These are phyloP conservation scores for Hypercompe scribonia DNA, from an alignment of 2,888 invertebrate species.

Conservation along the genomic window DNA sequence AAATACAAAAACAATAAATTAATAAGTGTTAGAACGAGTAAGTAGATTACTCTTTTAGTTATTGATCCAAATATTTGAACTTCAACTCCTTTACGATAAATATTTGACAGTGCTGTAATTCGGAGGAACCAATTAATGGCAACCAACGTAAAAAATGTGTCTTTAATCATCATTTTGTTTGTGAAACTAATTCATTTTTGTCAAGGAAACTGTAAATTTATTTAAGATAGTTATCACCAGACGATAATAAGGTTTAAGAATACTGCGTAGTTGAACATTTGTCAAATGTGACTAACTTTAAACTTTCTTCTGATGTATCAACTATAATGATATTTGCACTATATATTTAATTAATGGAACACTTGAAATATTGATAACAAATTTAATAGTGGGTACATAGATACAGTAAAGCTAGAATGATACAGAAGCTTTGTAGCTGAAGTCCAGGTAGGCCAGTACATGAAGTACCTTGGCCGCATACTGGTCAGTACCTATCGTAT, in stretches of 20 bases:
- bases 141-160: constrained; percentile 29
- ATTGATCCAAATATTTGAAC: constrained; percentile 23
- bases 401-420: no score
- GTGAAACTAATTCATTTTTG: neutral
- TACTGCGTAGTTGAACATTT: neutral
- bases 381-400: no score
- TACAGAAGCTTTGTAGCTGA: no score
- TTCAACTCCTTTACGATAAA: constrained; percentile 23
- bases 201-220: neutral
- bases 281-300: neutral
- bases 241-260: neutral
- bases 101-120: constrained; percentile 28
- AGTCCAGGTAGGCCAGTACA: no score
- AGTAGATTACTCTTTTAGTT: constrained; percentile 17
- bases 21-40: constrained; percentile 20
- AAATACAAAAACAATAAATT: constrained; percentile 29
- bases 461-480: no score
- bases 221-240: neutral
- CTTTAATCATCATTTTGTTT: constrained; percentile 12
- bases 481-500: no score
- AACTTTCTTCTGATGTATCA: neutral
- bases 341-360: neutral
- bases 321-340: neutral
- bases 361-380: no score
- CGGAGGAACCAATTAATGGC: constrained; percentile 30